Evolutionary conservation across 2,888 invertebrate species (phyloP), one percentile per base, ranked within the genome.

Genomic region (Cryptophagus acutangulus): DNA sequence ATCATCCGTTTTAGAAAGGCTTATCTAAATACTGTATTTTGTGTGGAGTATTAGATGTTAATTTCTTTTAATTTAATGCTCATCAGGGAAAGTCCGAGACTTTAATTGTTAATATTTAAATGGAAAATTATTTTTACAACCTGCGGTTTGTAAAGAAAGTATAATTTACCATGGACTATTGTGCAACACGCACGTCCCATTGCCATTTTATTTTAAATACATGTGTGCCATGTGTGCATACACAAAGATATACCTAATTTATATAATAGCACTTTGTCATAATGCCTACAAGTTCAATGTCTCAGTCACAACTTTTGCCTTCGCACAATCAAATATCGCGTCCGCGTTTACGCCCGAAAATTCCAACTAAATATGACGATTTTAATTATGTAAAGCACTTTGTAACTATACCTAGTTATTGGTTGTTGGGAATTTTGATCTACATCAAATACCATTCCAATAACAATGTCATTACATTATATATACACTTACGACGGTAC

Each of bases 101-200:
- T 12, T 4, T 26, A 6, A n/a, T 3, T 4, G 9, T 13, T 12
- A 6, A 26, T 6, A 20, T 6, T 6, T 20, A 20, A 20, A 20
- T 6, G 9, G 9, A 20, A 20, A 20, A 20, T 20, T 5, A 9
- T n/a, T 12, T 4, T 12, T 26, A 26, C 3, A 13, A 26, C 12
- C 12, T 31, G 31, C 31, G 12, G 16, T 20, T 20, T 20, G 24
- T 20, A 31, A 31, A 31, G 31, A 31, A 31, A 31, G 16, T 26
- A 31, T 31, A 31, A 31, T 31, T 31, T 31, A 31, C 31, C 31
- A 31, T 31, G 31, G 31, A 16, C 31, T 31, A 31, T 31, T 31
- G 31, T 31, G 8, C 12, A 31, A 12, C 31, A 31, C 31, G 31
- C 31, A 31, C 31, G 31, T 31, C 31, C 31, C 14, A 15, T 31